Evolutionary conservation across 2,113 vertebrate species (phyloP).

Genomic region (Zapus hudsonius): DNA sequence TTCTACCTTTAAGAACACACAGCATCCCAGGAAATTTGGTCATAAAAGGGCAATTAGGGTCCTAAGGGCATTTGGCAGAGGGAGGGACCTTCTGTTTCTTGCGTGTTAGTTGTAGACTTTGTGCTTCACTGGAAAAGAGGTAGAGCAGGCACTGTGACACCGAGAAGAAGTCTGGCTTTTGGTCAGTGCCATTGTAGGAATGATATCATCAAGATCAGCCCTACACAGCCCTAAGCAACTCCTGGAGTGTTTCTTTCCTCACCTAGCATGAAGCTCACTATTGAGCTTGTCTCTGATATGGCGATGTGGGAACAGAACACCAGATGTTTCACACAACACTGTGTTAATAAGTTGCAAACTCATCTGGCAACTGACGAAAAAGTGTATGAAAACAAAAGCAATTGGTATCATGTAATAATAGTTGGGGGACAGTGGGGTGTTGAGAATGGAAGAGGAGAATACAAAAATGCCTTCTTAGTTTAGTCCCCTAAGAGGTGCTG

Average conservation of each 20-base stretch:
- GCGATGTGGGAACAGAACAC: background rate
- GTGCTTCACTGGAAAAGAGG: slow-evolving; percentile 86
- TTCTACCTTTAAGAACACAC: background rate
- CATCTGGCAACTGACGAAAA: slow-evolving; percentile 43
- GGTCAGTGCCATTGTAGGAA: slow-evolving; percentile 1
- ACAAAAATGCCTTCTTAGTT: slow-evolving; percentile 38
- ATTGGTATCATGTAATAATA: background rate
- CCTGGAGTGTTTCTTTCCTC: slow-evolving; percentile 51
- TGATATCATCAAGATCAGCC: slow-evolving; percentile 36
- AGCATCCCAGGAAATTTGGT: slow-evolving; percentile 15
- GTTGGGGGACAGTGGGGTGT: background rate
- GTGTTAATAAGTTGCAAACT: slow-evolving; percentile 35
- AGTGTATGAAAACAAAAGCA: slow-evolving; percentile 3
- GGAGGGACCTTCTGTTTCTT: slow-evolving; percentile 62
- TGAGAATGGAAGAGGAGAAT: background rate
- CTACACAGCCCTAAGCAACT: slow-evolving; percentile 49
- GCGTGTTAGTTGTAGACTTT: slow-evolving; percentile 75
- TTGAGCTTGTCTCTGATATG: slow-evolving; percentile 30
- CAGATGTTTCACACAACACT: slow-evolving; percentile 12
- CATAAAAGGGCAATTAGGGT: slow-evolving; percentile 31
- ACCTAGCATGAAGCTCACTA: slow-evolving; percentile 3
- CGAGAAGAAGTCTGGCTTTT: slow-evolving; percentile 6
- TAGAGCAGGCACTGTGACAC: slow-evolving; percentile 77
- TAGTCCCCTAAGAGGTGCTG: slow-evolving; percentile 61
- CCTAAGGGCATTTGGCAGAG: slow-evolving; percentile 66